Base-by-base conservation (phyloP, 2,113 vertebrate species). In the Malurus melanocephalus region DNA sequence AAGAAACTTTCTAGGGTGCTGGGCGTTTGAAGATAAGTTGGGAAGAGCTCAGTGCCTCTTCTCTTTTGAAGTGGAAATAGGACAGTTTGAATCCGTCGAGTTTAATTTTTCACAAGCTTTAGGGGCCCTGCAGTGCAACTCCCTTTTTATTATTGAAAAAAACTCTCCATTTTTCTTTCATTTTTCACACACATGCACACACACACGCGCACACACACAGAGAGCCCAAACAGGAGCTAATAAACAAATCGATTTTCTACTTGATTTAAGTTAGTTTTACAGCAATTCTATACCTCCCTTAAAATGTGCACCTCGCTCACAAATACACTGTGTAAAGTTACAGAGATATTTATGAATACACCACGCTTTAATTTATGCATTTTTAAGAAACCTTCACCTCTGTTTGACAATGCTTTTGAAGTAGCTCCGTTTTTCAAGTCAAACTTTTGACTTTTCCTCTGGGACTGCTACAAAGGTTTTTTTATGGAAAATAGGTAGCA, bases 41-140 rank as follows among this genome's bases (percentile, higher is more conserved):
- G 98, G 98, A 98, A 98, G 98, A 98, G 98, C 98, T 98, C 96
- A 97, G 98, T 96, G 98, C 98, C 97, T 95, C 97, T 97, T 97
- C 98, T 97, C 98, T 98, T 99, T 99, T 99, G 99, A 99, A 99
- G 99, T 99, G 99, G 99, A 99, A 99, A 99, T 99, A 99, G 99
- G 99, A 99, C 99, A 99, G 99, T 99, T 99, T 99, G 98, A 99
- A 99, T 99, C 98, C 98, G 98, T 99, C 98, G 98, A 98, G 98
- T 99, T 99, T 99, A 99, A 99, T 99, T 99, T 99, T 99, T 99
- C 98, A 99, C 98, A 98, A 98, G 98, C 98, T 98, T 98, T 98
- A 98, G 98, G 96, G 96, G 98, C 98, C 98, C 97, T 95, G 98
- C 96, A 97, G 98, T 98, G 97, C 96, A 96, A 94, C 98, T 97